phyloP scores from a whole-genome alignment of 2,888 invertebrate genomes.

The Bombylius major region DNA sequence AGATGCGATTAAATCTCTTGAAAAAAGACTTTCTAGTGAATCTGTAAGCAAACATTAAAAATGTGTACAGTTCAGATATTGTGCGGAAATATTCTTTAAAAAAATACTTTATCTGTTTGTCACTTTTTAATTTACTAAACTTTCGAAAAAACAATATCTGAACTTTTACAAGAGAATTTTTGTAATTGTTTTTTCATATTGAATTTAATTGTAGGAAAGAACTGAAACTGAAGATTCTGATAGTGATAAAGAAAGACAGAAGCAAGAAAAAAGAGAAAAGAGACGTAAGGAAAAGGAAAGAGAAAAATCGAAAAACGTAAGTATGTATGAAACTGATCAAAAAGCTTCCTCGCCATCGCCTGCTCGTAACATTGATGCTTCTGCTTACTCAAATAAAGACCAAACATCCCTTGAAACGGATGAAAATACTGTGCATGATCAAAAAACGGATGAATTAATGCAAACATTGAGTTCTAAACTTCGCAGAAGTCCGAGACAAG shows the following conservation, averaged over 20 bases:
- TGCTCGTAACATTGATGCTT: not conserved
- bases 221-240: not conserved
- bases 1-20: conserved; percentile 24
- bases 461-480: conserved; percentile 20
- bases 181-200: too few species aligned
- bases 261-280: too few species aligned
- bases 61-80: not conserved
- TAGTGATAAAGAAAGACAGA: not conserved
- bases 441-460: conserved; percentile 7
- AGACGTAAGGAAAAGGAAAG: too few species aligned
- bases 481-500: conserved; percentile 30
- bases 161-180: too few species aligned
- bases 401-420: conserved; percentile 20
- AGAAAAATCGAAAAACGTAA: conserved; percentile 16
- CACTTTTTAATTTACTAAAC: too few species aligned
- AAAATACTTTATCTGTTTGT: too few species aligned
- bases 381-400: not conserved
- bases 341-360: not conserved
- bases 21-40: conserved; percentile 1
- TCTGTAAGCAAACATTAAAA: not conserved
- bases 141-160: too few species aligned
- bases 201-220: not conserved
- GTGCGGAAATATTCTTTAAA: not conserved
- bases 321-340: conserved; percentile 7
- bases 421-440: conserved; percentile 8